These are phyloP conservation scores for Magallana angulata DNA, from an alignment of 1,140 invertebrate genomes.

Conservation along the genomic window DNA sequence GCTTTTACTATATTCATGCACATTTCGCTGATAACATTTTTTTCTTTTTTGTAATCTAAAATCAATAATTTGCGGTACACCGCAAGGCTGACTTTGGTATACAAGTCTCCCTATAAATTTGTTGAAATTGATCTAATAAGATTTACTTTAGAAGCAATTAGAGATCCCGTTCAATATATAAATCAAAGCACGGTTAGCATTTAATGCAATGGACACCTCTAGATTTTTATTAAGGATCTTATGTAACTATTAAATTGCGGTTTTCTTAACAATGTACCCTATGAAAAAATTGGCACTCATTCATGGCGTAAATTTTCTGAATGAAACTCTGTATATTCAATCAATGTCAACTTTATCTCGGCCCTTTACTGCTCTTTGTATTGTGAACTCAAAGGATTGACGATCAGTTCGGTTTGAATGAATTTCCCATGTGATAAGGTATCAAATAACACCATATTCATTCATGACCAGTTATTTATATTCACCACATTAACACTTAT, in stretches of 20 bases:
- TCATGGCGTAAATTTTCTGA: constrained; percentile 30
- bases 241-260: constrained; percentile 27
- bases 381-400: constrained; percentile 15
- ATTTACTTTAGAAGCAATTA: constrained; percentile 28
- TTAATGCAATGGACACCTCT: neutral
- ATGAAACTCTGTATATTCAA: constrained; percentile 34
- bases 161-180: neutral
- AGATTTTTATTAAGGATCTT: neutral
- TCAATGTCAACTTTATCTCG: constrained; percentile 19
- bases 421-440: constrained; percentile 33
- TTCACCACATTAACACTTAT: constrained; percentile 30
- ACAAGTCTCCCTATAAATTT: neutral
- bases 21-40: too few relatives aligned
- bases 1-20: too few relatives aligned
- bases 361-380: constrained; percentile 25
- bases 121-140: constrained; percentile 29
- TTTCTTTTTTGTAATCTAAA: too few relatives aligned
- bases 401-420: constrained; percentile 29
- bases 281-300: constrained; percentile 13
- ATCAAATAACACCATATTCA: constrained; percentile 2
- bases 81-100: neutral
- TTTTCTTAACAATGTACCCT: constrained; percentile 26
- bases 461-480: constrained; percentile 28
- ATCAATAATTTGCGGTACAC: too few relatives aligned
- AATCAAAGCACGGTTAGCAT: neutral